Evolutionary conservation across 2,888 invertebrate genomes (phyloP).

Genomic region (Tolmerus cingulatus): DNA sequence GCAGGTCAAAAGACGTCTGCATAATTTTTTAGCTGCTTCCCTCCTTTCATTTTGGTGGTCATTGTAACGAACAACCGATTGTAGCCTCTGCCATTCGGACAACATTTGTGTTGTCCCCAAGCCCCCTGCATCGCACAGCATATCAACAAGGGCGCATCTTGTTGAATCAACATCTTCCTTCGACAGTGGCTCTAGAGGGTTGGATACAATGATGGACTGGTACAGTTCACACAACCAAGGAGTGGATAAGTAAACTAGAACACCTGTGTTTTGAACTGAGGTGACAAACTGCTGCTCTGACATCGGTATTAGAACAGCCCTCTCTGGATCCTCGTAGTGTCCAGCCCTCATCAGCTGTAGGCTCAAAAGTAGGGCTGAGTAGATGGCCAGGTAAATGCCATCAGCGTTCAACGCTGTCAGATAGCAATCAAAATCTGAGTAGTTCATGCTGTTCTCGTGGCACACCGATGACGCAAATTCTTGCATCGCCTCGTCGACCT

Average conservation of each 20-base stretch:
- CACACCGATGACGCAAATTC: conserved; percentile 92
- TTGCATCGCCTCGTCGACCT: conserved; percentile 90
- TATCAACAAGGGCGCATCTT: conserved; percentile 62
- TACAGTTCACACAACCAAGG: conserved; percentile 94
- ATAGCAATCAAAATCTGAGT: conserved; percentile 67
- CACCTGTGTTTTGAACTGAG: conserved; percentile 90
- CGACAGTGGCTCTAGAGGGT: conserved; percentile 58
- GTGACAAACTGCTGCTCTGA: conserved; percentile 91
- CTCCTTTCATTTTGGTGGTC: conserved; percentile 74
- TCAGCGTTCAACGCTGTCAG: conserved; percentile 87
- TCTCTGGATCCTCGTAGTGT: conserved; percentile 72
- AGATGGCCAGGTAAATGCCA: conserved; percentile 91
- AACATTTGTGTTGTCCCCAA: conserved; percentile 83
- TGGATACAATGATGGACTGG: conserved; percentile 79
- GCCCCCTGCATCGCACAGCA: conserved; percentile 79
- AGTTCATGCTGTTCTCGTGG: conserved; percentile 70
- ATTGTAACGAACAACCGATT: conserved; percentile 74
- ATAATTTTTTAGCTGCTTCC: conserved; percentile 81
- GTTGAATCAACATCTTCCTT: conserved; percentile 57
- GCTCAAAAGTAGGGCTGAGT: conserved; percentile 83
- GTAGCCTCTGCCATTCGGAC: conserved; percentile 86
- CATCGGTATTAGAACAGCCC: conserved; percentile 66
- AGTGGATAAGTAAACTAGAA: conserved; percentile 90
- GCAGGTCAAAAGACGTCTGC: conserved; percentile 81
- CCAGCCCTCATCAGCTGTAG: conserved; percentile 79